Evolutionary conservation across 2,113 vertebrate genomes (phyloP).

Genomic region (Rhinichthys klamathensis): DNA sequence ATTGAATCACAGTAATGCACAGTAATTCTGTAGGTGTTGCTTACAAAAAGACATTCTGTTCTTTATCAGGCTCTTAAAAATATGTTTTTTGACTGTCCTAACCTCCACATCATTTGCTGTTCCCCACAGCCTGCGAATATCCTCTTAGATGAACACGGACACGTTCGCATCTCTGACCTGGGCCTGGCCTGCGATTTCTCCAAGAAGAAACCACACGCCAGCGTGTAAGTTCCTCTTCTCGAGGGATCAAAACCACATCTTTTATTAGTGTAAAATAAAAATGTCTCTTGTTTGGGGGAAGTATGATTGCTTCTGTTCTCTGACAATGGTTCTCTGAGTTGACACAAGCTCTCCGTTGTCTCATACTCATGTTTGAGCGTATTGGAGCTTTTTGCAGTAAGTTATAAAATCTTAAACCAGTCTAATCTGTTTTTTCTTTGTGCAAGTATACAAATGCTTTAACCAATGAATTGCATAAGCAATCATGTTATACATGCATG

Average conservation of each 20-base stretch:
- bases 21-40: background rate
- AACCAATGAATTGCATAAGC: background rate
- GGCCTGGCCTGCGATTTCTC: constrained; percentile 98
- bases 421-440: background rate
- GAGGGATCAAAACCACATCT: background rate
- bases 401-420: background rate
- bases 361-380: background rate
- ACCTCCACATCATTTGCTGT: constrained; percentile 26
- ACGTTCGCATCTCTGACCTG: constrained; percentile 95
- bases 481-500: background rate
- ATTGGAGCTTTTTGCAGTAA: background rate
- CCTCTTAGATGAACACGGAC: constrained; percentile 93
- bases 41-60: background rate
- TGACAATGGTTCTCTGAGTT: background rate
- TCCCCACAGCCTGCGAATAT: constrained; percentile 90
- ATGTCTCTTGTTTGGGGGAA: background rate
- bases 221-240: constrained; percentile 84
- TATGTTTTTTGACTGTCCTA: background rate
- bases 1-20: background rate
- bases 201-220: constrained; percentile 98
- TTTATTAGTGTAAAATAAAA: background rate
- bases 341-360: background rate
- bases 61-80: background rate
- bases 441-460: background rate
- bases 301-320: background rate